phyloP scores from a whole-genome alignment of 2,888 invertebrate species.

The Mechanitis mazaeus region DNA sequence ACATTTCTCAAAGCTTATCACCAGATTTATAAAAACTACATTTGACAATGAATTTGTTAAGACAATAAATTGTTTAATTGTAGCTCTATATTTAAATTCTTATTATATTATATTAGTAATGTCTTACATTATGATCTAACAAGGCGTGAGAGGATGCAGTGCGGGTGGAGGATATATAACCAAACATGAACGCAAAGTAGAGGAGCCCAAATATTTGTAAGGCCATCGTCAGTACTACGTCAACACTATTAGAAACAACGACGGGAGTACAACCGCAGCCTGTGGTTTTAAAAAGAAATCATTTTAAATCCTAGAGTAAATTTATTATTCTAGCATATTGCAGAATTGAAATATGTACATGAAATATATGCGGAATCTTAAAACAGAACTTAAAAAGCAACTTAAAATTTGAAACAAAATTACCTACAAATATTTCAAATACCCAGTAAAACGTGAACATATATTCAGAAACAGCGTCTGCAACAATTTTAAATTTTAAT shows the following conservation, averaged over 20 bases:
- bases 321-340: neutral
- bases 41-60: no score
- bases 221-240: conserved; percentile 48
- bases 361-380: neutral
- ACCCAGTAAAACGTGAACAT: conserved; percentile 58
- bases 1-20: no score
- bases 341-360: neutral
- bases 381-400: neutral
- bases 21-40: conserved; percentile 39
- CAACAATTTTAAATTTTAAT: conserved; percentile 23
- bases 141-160: conserved; percentile 54
- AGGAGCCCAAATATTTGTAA: conserved; percentile 52
- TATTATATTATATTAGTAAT: neutral
- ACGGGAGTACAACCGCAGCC: conserved; percentile 60
- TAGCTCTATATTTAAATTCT: neutral
- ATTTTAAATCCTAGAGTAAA: no score
- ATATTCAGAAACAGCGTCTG: conserved; percentile 58
- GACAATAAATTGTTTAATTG: no score
- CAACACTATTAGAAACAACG: conserved; percentile 37
- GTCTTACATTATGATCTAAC: conserved; percentile 58
- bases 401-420: conserved; percentile 26
- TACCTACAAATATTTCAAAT: conserved; percentile 62
- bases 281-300: conserved; percentile 23
- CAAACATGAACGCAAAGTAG: conserved; percentile 68
- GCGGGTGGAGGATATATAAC: conserved; percentile 60